These are phyloP conservation scores for Rhinatrema bivittatum DNA, from an alignment of 2,797 vertebrate genomes.

Conservation along the genomic window DNA sequence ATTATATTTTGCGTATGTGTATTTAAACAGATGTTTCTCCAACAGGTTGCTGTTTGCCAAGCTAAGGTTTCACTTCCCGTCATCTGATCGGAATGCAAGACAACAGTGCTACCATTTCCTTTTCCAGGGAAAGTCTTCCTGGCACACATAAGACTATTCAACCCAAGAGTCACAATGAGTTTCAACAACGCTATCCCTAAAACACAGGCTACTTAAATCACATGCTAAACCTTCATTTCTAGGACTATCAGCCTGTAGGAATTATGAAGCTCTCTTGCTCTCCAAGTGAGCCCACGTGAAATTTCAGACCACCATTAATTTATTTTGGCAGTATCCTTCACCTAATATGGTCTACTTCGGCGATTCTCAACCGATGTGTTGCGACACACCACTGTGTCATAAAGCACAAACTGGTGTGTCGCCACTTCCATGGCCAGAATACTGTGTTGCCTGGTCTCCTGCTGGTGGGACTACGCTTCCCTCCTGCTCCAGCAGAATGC, in stretches of 20 bases:
- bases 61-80: conserved; percentile 52
- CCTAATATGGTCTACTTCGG: too few relatives aligned
- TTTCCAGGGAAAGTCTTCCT: conserved; percentile 65
- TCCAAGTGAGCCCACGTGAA: too few relatives aligned
- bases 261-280: too few relatives aligned
- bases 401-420: too few relatives aligned
- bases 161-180: conserved; percentile 52
- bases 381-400: too few relatives aligned
- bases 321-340: too few relatives aligned
- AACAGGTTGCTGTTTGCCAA: conserved; percentile 31
- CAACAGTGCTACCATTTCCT: conserved; percentile 59
- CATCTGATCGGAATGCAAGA: conserved; percentile 56
- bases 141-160: conserved; percentile 59
- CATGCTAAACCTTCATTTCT: conserved; percentile 67
- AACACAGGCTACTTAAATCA: conserved; percentile 57
- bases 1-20: conserved; percentile 16
- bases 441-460: too few relatives aligned
- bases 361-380: too few relatives aligned
- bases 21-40: conserved; percentile 27
- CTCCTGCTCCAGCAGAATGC: too few relatives aligned
- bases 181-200: conserved; percentile 60
- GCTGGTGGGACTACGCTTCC: too few relatives aligned
- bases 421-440: too few relatives aligned
- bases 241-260: conserved; percentile 54
- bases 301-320: too few relatives aligned